phyloP scores from a whole-genome alignment of 2,113 vertebrate species.

The Eonycteris spelaea region DNA sequence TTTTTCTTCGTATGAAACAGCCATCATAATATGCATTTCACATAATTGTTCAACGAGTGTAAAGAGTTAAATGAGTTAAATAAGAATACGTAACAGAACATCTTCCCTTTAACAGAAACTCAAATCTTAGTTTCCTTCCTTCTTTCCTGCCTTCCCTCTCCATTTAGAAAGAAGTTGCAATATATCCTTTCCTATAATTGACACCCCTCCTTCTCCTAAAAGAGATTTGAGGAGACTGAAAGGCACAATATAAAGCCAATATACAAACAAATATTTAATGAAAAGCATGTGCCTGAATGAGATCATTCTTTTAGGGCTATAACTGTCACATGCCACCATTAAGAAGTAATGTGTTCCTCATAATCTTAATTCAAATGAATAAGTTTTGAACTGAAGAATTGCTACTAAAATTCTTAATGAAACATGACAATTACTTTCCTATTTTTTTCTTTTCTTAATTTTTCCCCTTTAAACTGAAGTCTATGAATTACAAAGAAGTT shows the following conservation, averaged over 20 bases:
- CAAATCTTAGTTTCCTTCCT: neutral
- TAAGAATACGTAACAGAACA: neutral
- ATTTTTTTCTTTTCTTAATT: neutral
- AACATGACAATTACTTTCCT: constrained; percentile 53
- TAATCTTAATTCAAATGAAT: constrained; percentile 62
- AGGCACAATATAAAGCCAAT: constrained; percentile 37
- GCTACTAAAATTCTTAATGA: constrained; percentile 61
- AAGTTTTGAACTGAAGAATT: constrained; percentile 53
- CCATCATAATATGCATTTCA: neutral
- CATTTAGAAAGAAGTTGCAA: neutral
- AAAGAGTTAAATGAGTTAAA: neutral
- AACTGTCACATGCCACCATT: constrained; percentile 58
- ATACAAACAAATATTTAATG: constrained; percentile 50
- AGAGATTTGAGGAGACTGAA: constrained; percentile 16
- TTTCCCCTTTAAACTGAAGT: constrained; percentile 30
- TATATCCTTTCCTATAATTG: constrained; percentile 7
- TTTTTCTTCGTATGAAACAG: neutral
- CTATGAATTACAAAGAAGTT: constrained; percentile 34
- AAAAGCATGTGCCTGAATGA: constrained; percentile 34
- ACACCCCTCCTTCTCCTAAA: constrained; percentile 13
- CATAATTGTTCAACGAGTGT: neutral
- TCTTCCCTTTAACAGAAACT: neutral
- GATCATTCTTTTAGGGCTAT: constrained; percentile 51
- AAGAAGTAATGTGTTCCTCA: constrained; percentile 52
- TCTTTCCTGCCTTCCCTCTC: neutral